A percentile compares a stretch with the other conserved stretches of the same genome.
These are phyloP conservation scores for Scomberomorus guttatus DNA, from an alignment of 2,797 vertebrate genomes.

Conservation along the genomic window DNA sequence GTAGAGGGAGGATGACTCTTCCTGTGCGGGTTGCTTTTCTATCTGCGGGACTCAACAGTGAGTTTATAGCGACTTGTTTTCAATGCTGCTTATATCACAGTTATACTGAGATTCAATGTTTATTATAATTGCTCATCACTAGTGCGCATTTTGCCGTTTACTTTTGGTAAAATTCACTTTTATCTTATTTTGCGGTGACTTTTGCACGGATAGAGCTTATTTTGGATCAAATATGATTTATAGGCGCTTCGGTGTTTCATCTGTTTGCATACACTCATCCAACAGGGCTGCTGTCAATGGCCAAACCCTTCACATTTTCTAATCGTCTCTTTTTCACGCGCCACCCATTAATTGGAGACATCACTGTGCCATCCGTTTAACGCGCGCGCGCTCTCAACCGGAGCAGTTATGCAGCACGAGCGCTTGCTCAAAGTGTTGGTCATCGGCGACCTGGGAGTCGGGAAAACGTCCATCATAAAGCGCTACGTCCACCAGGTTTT, in stretches of 20 bases:
- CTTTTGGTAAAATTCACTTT: not conserved
- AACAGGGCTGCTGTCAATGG: not conserved
- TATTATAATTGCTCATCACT: not conserved
- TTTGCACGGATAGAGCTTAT: too few species aligned
- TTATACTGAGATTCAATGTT: too few species aligned
- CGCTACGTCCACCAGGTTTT: slow-evolving; percentile 88
- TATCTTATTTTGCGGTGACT: too few species aligned
- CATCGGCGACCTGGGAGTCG: slow-evolving; percentile 87
- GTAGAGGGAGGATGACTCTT: not conserved
- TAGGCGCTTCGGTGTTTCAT: not conserved
- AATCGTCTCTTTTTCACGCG: not conserved
- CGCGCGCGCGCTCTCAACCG: not conserved
- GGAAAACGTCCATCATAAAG: slow-evolving; percentile 88
- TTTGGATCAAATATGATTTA: not conserved
- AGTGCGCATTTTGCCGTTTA: not conserved
- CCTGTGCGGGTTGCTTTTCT: not conserved
- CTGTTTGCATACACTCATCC: not conserved
- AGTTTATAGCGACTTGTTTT: too few species aligned
- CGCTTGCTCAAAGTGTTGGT: slow-evolving; percentile 86
- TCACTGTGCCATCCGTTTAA: not conserved
- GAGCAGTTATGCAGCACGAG: slow-evolving; percentile 78
- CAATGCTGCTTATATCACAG: too few species aligned
- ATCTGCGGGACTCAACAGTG: too few species aligned
- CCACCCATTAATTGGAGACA: slow-evolving; percentile 18
- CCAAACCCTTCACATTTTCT: not conserved